These are phyloP conservation scores for Acanthiza pusilla DNA, from an alignment of 2,797 vertebrate species.

Conservation along the genomic window DNA sequence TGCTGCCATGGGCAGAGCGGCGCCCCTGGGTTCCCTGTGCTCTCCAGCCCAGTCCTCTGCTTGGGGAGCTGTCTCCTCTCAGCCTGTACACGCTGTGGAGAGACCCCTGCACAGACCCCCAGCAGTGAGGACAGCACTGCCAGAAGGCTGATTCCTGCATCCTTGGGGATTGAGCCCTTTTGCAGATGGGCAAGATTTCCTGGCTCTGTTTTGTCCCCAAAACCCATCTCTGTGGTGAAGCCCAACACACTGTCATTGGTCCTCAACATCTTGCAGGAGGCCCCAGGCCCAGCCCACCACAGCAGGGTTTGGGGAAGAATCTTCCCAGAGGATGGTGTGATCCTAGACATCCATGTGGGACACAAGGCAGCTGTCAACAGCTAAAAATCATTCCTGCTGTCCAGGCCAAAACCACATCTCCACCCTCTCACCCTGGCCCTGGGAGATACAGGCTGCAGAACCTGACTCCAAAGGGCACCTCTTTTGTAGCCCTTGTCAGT, in stretches of 20 bases:
- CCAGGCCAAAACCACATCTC: background rate
- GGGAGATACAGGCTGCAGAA: background rate
- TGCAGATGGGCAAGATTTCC: background rate
- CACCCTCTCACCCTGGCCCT: background rate
- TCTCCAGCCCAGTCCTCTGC: background rate
- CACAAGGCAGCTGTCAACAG: background rate
- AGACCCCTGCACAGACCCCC: background rate
- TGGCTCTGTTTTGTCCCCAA: background rate
- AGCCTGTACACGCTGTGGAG: background rate
- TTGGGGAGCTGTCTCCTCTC: background rate
- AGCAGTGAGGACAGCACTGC: background rate
- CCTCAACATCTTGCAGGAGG: background rate
- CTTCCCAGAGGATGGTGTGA: background rate
- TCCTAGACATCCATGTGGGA: fast-evolving
- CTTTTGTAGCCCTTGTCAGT: background rate
- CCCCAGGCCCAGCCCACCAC: background rate
- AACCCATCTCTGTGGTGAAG: background rate
- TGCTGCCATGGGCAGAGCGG: background rate
- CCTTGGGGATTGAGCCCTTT: background rate
- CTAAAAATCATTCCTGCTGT: background rate
- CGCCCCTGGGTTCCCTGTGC: fast-evolving
- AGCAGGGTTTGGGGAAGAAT: background rate
- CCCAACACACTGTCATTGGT: background rate
- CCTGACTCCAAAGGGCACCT: background rate
- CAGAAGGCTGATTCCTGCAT: background rate